Percentiles rank a stretch among this genome's conserved stretches.
These are phyloP conservation scores for Adineta ricciae DNA, from an alignment of 2,888 invertebrate genomes.

Conservation along the genomic window DNA sequence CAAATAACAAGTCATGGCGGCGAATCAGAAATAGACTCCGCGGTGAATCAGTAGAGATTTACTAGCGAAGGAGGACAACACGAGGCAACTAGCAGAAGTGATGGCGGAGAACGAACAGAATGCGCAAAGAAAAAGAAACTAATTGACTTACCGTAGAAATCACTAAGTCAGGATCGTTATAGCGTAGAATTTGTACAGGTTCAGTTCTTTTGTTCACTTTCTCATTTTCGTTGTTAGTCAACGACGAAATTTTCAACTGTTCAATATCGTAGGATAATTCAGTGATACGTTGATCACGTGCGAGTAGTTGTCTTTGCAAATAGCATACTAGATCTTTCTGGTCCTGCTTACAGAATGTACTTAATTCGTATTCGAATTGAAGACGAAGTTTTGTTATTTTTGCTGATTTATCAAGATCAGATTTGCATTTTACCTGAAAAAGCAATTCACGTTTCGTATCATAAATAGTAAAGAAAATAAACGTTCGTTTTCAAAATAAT, in stretches of 20 bases:
- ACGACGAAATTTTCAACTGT: background rate
- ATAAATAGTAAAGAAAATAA: background rate
- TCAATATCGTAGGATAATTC: background rate
- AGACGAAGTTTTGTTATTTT: conserved; percentile 28
- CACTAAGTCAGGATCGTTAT: conserved; percentile 1
- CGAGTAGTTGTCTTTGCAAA: conserved; percentile 25
- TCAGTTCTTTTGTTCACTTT: background rate
- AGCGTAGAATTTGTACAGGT: conserved; percentile 17
- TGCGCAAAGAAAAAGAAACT: background rate
- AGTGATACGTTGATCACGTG: conserved; percentile 20
- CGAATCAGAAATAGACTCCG: background rate
- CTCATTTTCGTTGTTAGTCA: background rate
- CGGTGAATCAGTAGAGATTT: background rate
- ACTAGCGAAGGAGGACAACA: background rate
- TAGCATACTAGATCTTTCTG: conserved; percentile 30
- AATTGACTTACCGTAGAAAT: background rate
- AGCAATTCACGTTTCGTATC: background rate
- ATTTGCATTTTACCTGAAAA: conserved; percentile 28
- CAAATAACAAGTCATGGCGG: background rate
- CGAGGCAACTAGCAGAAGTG: background rate
- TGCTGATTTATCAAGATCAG: conserved; percentile 32
- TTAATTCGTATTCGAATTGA: conserved; percentile 25
- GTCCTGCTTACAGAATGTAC: conserved; percentile 24
- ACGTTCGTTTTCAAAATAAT: background rate
- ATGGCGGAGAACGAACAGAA: background rate